Evolutionary conservation across 1,140 invertebrate species (phyloP), one percentile per base, ranked within the genome.

Genomic region (Stenopsyche tienmushanensis): DNA sequence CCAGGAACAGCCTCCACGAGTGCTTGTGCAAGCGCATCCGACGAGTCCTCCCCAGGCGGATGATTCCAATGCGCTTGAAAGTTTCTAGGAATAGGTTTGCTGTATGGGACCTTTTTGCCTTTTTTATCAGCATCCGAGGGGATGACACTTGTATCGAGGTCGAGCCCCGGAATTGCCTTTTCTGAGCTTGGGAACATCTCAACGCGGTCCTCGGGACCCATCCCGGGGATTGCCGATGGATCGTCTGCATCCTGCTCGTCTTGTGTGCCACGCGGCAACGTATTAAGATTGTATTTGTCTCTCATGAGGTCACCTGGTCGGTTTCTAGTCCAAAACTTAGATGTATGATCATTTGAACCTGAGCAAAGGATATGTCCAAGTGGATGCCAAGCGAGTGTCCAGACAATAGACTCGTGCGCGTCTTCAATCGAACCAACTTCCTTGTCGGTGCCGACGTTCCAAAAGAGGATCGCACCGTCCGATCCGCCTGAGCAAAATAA

Each of bases 321-420:
- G 82, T 99, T 99, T 66, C 98, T 83, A 1, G 97, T 98, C 97
- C 97, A 99, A 80, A 99, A 99, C 82, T 99, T 99, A 50, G 88
- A 96, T 2, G 95, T 95, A 72, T 98, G 96, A 81, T 99, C 97
- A 80, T 99, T 99, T 20, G 96, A 98, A 3, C 97, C 96, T 2
- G 96, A 97, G 73, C 95, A 97, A 1, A 99, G 80, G 71, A 99
- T 98, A 76, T 99, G 98, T 3, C 98, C 98, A 3, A 99, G 77
- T 1, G 98, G 98, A 85, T 99, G 98, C 97, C 98, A 99, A 18
- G 95, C 93, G 67, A 99, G 81, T 13, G 94, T 94, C 97, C 97
- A 99, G 0, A 99, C 95, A 74, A 98, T 98, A 72, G 94, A 97
- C 77, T 99, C 97, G 78, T 99, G 97, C 21, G 97, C 97, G 74